Percentiles rank a stretch among this genome's conserved stretches.
Evolutionary conservation across 1,140 invertebrate species (phyloP).

Genomic region (Drosophila rhopaloa): DNA sequence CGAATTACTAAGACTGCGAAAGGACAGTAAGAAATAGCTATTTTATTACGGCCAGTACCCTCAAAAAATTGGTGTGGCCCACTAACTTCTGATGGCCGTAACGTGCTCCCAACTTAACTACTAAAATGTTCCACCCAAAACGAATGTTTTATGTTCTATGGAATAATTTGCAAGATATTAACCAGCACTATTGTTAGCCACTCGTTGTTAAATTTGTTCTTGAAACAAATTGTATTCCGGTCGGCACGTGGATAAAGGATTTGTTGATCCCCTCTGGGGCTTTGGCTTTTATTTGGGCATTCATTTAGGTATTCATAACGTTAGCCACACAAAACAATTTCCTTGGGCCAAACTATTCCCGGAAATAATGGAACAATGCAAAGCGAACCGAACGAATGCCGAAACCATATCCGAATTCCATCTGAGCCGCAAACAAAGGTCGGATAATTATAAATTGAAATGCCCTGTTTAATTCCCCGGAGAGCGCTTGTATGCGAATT

Average conservation of each 20-base stretch:
- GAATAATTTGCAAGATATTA: not conserved
- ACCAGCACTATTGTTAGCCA: slow-evolving; percentile 3
- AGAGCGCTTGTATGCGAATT: slow-evolving; percentile 31
- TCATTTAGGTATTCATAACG: slow-evolving; percentile 35
- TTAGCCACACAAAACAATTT: slow-evolving; percentile 20
- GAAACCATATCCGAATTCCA: slow-evolving; percentile 21
- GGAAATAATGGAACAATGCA: slow-evolving; percentile 22
- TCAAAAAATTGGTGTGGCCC: not conserved
- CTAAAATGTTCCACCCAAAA: slow-evolving; percentile 3
- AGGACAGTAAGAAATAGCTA: not conserved
- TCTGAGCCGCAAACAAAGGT: slow-evolving; percentile 27
- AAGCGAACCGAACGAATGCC: not conserved
- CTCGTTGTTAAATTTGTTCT: slow-evolving; percentile 17
- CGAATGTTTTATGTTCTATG: not conserved
- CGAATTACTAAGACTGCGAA: not conserved
- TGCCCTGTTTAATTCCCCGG: slow-evolving; percentile 15
- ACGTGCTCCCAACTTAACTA: slow-evolving; percentile 14
- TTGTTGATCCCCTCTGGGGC: slow-evolving; percentile 16
- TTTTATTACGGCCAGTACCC: not conserved
- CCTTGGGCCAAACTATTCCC: slow-evolving; percentile 22
- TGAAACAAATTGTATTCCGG: slow-evolving; percentile 15
- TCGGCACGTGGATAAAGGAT: slow-evolving; percentile 7
- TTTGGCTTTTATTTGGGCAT: not conserved
- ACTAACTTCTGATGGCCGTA: slow-evolving; percentile 3
- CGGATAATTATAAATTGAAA: slow-evolving; percentile 61